Percentiles rank a stretch among this genome's conserved stretches.
Evolutionary conservation across 2,888 invertebrate genomes (phyloP).

Genomic region (Ophraella communa): DNA sequence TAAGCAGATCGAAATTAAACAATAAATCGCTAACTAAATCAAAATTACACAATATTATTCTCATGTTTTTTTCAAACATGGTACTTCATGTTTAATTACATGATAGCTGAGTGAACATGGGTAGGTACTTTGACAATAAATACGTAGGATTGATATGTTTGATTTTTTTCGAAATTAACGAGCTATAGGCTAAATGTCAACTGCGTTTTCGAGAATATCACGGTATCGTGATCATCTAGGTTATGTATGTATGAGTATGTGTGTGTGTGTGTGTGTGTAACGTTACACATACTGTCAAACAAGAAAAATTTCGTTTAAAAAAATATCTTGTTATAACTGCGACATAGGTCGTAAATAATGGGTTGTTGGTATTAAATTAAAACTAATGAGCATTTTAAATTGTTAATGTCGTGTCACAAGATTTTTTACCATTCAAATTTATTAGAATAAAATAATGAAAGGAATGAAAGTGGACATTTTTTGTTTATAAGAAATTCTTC

Average conservation of each 20-base stretch:
- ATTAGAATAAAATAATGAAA: background rate
- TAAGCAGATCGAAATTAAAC: background rate
- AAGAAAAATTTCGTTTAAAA: constrained; percentile 35
- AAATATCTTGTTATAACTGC: constrained; percentile 27
- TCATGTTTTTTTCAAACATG: background rate
- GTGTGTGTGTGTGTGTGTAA: too few relatives aligned
- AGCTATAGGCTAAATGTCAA: constrained; percentile 23
- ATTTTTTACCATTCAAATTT: background rate
- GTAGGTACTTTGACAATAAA: constrained; percentile 7
- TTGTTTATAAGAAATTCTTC: too few relatives aligned
- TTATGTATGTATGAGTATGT: constrained; percentile 35
- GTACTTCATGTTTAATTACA: background rate
- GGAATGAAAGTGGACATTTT: too few relatives aligned
- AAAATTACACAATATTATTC: background rate
- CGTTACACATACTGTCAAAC: constrained; percentile 33
- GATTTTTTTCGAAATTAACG: constrained; percentile 6
- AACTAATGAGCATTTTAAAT: background rate
- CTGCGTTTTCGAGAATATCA: constrained; percentile 33
- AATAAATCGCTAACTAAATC: background rate
- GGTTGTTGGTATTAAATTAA: constrained; percentile 3
- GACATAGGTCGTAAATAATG: constrained; percentile 30
- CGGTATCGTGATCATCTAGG: constrained; percentile 41
- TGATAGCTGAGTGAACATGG: constrained; percentile 7
- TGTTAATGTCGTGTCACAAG: background rate
- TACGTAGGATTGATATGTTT: constrained; percentile 13